phyloP scores from a whole-genome alignment of 2,113 vertebrate genomes.

The Promerops cafer region DNA sequence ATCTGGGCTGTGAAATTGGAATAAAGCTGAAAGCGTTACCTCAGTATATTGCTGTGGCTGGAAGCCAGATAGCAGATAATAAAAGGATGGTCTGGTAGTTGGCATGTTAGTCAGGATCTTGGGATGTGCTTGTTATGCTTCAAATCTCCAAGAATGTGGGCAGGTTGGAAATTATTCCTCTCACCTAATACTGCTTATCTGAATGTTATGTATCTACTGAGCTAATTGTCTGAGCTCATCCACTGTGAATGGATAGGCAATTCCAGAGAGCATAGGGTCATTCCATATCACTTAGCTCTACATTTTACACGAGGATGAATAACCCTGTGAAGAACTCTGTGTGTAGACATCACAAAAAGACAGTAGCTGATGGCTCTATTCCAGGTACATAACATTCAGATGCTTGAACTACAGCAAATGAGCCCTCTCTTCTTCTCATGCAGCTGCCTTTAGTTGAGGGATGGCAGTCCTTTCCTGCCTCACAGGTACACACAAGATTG shows the following conservation, averaged over 20 bases:
- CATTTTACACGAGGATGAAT: not conserved
- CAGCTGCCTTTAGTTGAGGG: not conserved
- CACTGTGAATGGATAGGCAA: not conserved
- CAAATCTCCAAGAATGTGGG: not conserved
- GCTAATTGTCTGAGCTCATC: not conserved
- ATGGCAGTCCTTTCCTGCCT: not conserved
- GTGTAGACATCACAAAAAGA: not conserved
- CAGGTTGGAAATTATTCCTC: not conserved
- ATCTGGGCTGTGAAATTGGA: constrained; percentile 41
- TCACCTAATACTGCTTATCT: not conserved
- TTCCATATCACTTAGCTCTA: not conserved
- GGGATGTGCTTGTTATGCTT: not conserved
- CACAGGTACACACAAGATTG: not conserved
- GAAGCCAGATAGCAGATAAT: not conserved
- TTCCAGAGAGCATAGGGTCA: not conserved
- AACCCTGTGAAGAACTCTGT: not conserved
- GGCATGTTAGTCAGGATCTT: not conserved
- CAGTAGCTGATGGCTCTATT: not conserved
- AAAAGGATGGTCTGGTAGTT: not conserved
- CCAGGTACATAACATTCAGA: not conserved
- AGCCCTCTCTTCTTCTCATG: not conserved
- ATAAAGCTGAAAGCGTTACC: not conserved
- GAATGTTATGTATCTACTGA: not conserved
- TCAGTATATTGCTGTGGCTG: not conserved
- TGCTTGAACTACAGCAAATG: not conserved